Base-by-base conservation (phyloP, 2,888 invertebrate genomes). In the Epiblema foenella region DNA sequence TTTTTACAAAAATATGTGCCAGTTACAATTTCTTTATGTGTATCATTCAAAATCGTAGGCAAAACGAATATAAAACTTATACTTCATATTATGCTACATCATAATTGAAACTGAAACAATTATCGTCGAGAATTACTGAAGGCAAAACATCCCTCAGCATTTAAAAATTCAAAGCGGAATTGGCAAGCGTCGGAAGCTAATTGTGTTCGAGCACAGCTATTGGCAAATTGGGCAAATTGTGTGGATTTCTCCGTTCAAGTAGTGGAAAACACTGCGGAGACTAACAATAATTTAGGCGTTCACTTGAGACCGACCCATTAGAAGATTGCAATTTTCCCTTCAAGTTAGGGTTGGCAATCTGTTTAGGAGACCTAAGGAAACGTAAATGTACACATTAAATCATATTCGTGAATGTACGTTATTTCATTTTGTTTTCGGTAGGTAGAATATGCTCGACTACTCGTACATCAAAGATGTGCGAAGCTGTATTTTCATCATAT, bases 251-350 rank as follows among this genome's bases (percentile, higher is more conserved):
- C 75, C 79, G 78, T 79, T 79, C 82, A 84, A 83, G 79, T 76
- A 76, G 78, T 76, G 73, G 79, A 78, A 82, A 85, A 82, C 82
- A 83, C 80, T 80, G 77, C 78, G 78, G 73, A 76, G 80, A 80
- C 80, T 81, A 78, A 79, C 80, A 77, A 81, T 80, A 82, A 76
- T 79, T 76, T 73, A 75, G 75, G 72, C 68, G 74, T 65, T 70
- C 74, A 72, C 75, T 75, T 75, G 70, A 74, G 74, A 69, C 79
- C 79, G 80, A 83, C 84, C 87, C 87, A 89, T 89, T 86, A 85
- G 78, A 80, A 84, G 83, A 89, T 88, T 89, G 88, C 85, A 82
- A 79, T 83, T 78, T 76, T 78, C 76, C 76, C 77, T 79, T 79
- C 69, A 73, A 68, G 49, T n/a, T 77, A 89, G 85, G 87, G 87